Conservation (phyloP, 2,888 invertebrate species). For the Ormyrus nitidulus region DNA sequence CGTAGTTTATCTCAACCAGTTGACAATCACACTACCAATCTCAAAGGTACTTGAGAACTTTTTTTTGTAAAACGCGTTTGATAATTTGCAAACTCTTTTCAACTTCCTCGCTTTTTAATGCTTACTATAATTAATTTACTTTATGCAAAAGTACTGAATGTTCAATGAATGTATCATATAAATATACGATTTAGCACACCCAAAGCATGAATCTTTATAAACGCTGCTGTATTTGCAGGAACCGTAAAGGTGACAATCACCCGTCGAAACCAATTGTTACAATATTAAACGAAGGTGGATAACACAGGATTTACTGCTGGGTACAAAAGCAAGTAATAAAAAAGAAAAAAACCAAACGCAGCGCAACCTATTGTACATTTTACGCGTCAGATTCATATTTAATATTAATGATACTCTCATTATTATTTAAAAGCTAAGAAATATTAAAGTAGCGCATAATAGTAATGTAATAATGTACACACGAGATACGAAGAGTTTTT, state of each 20-base stretch:
- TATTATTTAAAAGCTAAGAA: conserved; percentile 60
- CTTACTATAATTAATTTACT: conserved; percentile 10
- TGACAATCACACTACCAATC: not conserved
- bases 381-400: conserved; percentile 57
- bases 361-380: conserved; percentile 60
- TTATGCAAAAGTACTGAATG: conserved; percentile 7
- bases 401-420: conserved; percentile 60
- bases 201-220: not conserved
- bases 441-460: conserved; percentile 55
- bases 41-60: not conserved
- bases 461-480: conserved; percentile 41
- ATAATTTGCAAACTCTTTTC: not conserved
- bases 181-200: not conserved
- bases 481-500: conserved; percentile 43
- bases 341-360: conserved; percentile 40
- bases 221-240: conserved; percentile 63
- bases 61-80: not conserved
- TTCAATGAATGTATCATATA: conserved; percentile 4
- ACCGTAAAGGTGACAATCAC: conserved; percentile 74
- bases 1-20: not conserved
- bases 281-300: conserved; percentile 60
- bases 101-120: not conserved
- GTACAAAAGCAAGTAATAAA: conserved; percentile 54
- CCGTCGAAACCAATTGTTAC: conserved; percentile 70
- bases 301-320: conserved; percentile 23